phyloP scores from a whole-genome alignment of 1,140 invertebrate species.

The Drosophila sp. region DNA sequence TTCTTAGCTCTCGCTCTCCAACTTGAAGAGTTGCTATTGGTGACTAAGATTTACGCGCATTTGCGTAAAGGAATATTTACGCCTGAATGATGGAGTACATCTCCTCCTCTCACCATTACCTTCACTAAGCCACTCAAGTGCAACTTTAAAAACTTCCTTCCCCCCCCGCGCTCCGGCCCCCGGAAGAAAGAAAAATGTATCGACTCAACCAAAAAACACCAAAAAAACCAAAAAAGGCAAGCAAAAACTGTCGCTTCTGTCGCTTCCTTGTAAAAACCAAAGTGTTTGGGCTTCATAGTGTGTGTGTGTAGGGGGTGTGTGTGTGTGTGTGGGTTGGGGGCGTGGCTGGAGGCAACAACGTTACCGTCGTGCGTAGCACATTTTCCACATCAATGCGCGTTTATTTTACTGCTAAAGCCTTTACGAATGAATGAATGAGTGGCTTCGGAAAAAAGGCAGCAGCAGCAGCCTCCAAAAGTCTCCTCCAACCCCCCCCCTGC shows the following conservation, averaged over 20 bases:
- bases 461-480: constrained; percentile 28
- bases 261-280: constrained; percentile 33
- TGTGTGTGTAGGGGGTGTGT: constrained; percentile 5
- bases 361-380: constrained; percentile 78
- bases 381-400: constrained; percentile 80
- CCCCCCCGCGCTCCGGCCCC: not conserved
- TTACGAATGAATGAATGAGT: constrained; percentile 81
- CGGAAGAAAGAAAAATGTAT: constrained; percentile 48
- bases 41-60: constrained; percentile 75
- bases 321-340: not conserved
- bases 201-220: constrained; percentile 40
- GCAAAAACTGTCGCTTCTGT: constrained; percentile 72
- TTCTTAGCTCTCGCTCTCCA: not conserved
- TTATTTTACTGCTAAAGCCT: constrained; percentile 81
- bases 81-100: constrained; percentile 72
- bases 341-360: constrained; percentile 34
- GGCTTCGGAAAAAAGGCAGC: constrained; percentile 58
- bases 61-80: constrained; percentile 76
- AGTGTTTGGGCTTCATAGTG: not conserved
- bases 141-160: constrained; percentile 78
- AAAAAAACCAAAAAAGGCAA: constrained; percentile 31
- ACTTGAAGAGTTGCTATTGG: not conserved
- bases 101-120: not conserved
- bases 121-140: constrained; percentile 75
- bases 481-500: not conserved